Evolutionary conservation across 2,888 invertebrate genomes (phyloP).

Genomic region (Hedychridium roseum): DNA sequence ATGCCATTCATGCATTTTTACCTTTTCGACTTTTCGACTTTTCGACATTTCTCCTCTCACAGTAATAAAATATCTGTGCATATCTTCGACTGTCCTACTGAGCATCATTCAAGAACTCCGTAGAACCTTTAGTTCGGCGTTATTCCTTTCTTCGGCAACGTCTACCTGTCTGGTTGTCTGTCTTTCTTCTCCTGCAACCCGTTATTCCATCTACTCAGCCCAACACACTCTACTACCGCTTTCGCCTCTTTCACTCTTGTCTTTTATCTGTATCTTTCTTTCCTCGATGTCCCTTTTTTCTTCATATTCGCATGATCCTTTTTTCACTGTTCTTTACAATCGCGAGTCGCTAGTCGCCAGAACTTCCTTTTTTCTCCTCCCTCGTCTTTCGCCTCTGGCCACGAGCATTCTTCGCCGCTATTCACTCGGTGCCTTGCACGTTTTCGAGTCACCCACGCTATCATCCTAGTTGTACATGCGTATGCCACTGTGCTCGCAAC

Average conservation of each 20-base stretch:
- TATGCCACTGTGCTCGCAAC: too few species aligned
- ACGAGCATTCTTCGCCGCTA: constrained; percentile 46
- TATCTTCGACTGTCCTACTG: too few species aligned
- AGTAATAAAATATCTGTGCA: too few species aligned
- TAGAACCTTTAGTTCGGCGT: too few species aligned
- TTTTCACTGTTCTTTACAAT: constrained; percentile 63
- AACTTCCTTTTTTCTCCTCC: constrained; percentile 25
- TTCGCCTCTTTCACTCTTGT: constrained; percentile 23
- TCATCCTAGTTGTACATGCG: too few species aligned
- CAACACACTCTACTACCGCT: too few species aligned
- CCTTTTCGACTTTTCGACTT: constrained; percentile 34
- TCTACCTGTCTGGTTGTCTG: too few species aligned
- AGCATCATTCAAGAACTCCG: too few species aligned
- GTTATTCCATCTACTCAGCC: constrained; percentile 8
- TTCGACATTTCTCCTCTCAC: background rate
- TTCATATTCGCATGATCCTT: constrained; percentile 34
- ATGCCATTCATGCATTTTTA: background rate
- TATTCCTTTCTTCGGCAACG: too few species aligned
- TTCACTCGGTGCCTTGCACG: too few species aligned
- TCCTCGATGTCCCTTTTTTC: constrained; percentile 26
- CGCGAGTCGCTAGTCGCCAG: constrained; percentile 55
- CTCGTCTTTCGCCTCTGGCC: constrained; percentile 35
- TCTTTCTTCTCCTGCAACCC: constrained; percentile 18
- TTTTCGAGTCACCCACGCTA: too few species aligned
- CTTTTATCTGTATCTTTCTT: constrained; percentile 22